Conservation (phyloP, 2,888 invertebrate species). For the Athripsodes cinereus region DNA sequence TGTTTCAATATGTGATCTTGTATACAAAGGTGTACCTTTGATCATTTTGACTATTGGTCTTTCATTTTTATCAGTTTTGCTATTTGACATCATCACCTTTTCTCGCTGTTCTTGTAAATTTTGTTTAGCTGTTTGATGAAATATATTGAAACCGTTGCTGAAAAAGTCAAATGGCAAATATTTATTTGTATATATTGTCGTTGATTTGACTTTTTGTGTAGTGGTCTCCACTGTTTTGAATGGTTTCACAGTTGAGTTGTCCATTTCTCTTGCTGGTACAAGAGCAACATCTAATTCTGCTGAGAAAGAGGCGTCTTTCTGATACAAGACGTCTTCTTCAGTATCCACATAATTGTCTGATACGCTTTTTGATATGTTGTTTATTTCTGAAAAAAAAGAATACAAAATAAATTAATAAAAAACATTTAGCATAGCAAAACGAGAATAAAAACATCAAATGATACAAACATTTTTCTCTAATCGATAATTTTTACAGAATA, state of each 20-base stretch:
- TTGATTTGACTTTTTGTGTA: neutral
- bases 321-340: slow-evolving; percentile 66
- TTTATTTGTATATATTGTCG: slow-evolving; percentile 6
- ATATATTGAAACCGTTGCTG: slow-evolving; percentile 8
- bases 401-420: slow-evolving; percentile 1
- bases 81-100: neutral
- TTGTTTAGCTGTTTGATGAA: slow-evolving; percentile 6
- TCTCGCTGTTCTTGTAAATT: slow-evolving; percentile 1
- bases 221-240: slow-evolving; percentile 1
- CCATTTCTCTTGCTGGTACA: slow-evolving; percentile 34
- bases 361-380: slow-evolving; percentile 59
- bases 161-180: slow-evolving; percentile 13
- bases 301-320: slow-evolving; percentile 73
- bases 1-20: slow-evolving; percentile 10
- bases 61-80: slow-evolving; percentile 3
- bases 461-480: too few species aligned
- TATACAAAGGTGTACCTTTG: slow-evolving; percentile 26
- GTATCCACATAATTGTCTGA: slow-evolving; percentile 45
- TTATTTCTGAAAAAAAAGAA: slow-evolving; percentile 57
- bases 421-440: too few species aligned
- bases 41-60: slow-evolving; percentile 5
- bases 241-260: slow-evolving; percentile 10
- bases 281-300: slow-evolving; percentile 58
- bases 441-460: too few species aligned
- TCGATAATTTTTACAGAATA: too few species aligned